phyloP scores from a whole-genome alignment of 2,113 vertebrate species.

The Pogonocichla stellata region DNA sequence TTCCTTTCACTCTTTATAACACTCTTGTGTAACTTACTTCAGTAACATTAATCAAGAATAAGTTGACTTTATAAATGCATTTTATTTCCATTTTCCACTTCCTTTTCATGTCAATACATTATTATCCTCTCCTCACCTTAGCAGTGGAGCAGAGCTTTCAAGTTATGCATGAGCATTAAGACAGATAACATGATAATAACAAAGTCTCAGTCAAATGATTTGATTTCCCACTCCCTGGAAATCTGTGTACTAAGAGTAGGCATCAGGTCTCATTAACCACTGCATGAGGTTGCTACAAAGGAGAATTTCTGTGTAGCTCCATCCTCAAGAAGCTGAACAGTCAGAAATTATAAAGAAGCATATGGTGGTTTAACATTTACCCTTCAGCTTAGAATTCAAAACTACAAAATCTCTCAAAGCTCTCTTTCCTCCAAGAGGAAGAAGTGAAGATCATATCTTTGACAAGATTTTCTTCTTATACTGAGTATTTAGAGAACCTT shows the following conservation, averaged over 20 bases:
- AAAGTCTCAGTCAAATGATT: background rate
- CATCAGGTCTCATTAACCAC: background rate
- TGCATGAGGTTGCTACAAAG: background rate
- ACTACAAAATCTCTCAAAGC: background rate
- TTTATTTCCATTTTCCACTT: background rate
- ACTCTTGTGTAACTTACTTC: background rate
- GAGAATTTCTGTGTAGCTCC: background rate
- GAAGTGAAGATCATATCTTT: background rate
- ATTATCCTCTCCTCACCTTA: slow-evolving; percentile 19
- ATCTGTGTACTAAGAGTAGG: background rate
- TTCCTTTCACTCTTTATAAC: background rate
- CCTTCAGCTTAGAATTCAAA: background rate
- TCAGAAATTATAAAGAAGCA: background rate
- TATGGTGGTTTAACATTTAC: background rate
- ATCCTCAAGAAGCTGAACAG: background rate
- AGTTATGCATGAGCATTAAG: background rate
- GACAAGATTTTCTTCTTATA: background rate
- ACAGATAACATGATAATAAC: background rate
- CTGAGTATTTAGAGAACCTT: background rate
- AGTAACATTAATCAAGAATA: background rate
- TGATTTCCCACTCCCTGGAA: background rate
- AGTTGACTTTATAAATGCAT: background rate
- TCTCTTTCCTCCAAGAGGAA: background rate
- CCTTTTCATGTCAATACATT: background rate
- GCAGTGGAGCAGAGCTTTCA: slow-evolving; percentile 10